A percentile compares a stretch with the other conserved stretches of the same genome.
Evolutionary conservation across 2,797 vertebrate species (phyloP).

Genomic region (Tenualosa ilisha): DNA sequence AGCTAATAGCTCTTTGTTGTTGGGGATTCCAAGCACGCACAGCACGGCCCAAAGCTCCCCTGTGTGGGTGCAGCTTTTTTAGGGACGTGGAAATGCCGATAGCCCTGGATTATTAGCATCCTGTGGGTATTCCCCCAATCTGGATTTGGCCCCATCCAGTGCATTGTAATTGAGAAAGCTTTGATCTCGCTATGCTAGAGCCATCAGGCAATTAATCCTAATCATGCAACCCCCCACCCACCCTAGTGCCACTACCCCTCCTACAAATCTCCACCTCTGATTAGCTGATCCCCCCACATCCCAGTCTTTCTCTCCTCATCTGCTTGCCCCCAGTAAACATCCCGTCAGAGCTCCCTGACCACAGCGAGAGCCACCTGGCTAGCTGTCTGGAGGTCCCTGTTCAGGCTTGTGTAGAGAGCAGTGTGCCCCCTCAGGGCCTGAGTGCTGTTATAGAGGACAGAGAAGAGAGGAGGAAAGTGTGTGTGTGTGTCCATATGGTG

Average conservation of each 20-base stretch:
- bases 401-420: background rate
- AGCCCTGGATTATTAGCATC: background rate
- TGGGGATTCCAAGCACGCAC: background rate
- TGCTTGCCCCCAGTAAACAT: background rate
- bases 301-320: background rate
- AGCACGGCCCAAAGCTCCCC: background rate
- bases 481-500: background rate
- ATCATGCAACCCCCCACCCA: background rate
- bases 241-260: background rate
- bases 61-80: background rate
- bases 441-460: background rate
- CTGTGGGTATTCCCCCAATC: background rate
- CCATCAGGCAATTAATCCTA: slow-evolving; percentile 18
- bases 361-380: background rate
- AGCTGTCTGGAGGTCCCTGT: background rate
- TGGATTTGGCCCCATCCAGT: background rate
- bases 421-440: background rate
- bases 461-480: background rate
- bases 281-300: background rate
- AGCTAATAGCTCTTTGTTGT: slow-evolving; percentile 11
- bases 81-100: background rate
- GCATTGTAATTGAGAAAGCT: background rate
- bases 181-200: slow-evolving; percentile 2
- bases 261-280: background rate
- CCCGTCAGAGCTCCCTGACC: background rate